A percentile compares a stretch with the other conserved stretches of the same genome.
These are phyloP conservation scores for Engraulis encrasicolus DNA, from an alignment of 2,113 vertebrate species.

Conservation along the genomic window DNA sequence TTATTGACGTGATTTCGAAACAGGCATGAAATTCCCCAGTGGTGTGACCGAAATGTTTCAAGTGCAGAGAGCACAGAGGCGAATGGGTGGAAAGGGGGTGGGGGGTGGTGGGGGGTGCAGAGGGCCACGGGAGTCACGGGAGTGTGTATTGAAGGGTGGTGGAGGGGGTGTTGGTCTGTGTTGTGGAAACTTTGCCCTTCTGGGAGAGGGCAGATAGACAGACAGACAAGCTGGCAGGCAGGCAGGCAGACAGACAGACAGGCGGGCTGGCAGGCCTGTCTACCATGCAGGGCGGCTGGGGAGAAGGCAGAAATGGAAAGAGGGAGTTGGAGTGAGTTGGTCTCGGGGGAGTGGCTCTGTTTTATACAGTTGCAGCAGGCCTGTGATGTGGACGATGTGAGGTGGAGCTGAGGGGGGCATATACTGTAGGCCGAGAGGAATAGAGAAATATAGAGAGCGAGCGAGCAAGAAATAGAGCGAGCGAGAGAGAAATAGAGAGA, in stretches of 20 bases:
- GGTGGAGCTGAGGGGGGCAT: no score
- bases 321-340: slow-evolving; percentile 41
- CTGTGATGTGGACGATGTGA: no score
- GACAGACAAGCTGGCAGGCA: background rate
- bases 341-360: no score
- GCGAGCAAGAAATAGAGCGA: no score
- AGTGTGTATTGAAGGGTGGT: background rate
- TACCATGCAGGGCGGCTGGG: background rate
- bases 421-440: slow-evolving; percentile 8
- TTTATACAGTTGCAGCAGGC: no score
- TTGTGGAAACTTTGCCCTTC: background rate
- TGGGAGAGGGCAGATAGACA: background rate
- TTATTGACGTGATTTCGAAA: background rate
- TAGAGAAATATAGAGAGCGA: no score
- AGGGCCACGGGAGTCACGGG: background rate
- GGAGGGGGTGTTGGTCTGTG: background rate
- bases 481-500: no score
- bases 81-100: background rate
- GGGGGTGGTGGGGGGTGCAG: background rate
- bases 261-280: no score
- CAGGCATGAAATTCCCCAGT: background rate
- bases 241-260: no score
- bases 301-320: slow-evolving; percentile 24
- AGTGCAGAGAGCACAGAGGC: background rate
- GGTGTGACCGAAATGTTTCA: background rate